A percentile compares a stretch with the other conserved stretches of the same genome.
Evolutionary conservation across 2,797 vertebrate species (phyloP).

Genomic region (Melanogrammus aeglefinus): DNA sequence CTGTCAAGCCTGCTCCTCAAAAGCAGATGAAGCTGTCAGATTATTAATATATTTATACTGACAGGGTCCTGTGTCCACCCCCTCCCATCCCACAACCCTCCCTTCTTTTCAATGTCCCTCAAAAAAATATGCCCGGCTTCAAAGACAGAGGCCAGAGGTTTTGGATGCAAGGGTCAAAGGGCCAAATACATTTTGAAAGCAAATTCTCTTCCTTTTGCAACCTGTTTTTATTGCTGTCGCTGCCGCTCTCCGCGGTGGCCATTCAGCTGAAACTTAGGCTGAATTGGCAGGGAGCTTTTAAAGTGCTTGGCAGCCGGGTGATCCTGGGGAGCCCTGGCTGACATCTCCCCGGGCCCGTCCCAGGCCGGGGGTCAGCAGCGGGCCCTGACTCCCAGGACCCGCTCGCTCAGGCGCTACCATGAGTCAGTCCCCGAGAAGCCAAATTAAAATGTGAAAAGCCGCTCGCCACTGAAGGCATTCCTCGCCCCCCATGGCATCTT

Average conservation of each 20-base stretch:
- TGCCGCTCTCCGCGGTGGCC: constrained; percentile 78
- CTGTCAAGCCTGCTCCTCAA: constrained; percentile 78
- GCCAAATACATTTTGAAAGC: constrained; percentile 83
- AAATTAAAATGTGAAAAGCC: constrained; percentile 91
- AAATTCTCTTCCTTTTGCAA: constrained; percentile 83
- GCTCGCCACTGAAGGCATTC: constrained; percentile 78
- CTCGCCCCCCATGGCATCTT: constrained; percentile 70
- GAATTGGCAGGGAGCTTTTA: constrained; percentile 92
- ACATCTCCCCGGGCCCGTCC: constrained; percentile 80
- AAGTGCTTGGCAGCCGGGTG: constrained; percentile 83
- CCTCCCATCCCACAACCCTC: constrained; percentile 60
- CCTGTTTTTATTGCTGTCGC: constrained; percentile 87
- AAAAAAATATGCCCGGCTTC: constrained; percentile 75
- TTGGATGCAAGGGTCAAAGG: constrained; percentile 70
- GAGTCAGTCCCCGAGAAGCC: constrained; percentile 80
- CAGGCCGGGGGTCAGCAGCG: constrained; percentile 78
- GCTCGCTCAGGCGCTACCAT: constrained; percentile 79
- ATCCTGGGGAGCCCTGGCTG: constrained; percentile 82
- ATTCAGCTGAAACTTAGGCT: constrained; percentile 90
- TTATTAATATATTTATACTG: constrained; percentile 84
- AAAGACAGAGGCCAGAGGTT: constrained; percentile 73
- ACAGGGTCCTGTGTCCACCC: constrained; percentile 53
- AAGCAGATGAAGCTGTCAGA: constrained; percentile 86
- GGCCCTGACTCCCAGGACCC: constrained; percentile 80
- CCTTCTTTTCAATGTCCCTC: constrained; percentile 68